Evolutionary conservation across 2,113 vertebrate genomes (phyloP), one percentile per base, ranked within the genome.

Genomic region (Butorides virescens): DNA sequence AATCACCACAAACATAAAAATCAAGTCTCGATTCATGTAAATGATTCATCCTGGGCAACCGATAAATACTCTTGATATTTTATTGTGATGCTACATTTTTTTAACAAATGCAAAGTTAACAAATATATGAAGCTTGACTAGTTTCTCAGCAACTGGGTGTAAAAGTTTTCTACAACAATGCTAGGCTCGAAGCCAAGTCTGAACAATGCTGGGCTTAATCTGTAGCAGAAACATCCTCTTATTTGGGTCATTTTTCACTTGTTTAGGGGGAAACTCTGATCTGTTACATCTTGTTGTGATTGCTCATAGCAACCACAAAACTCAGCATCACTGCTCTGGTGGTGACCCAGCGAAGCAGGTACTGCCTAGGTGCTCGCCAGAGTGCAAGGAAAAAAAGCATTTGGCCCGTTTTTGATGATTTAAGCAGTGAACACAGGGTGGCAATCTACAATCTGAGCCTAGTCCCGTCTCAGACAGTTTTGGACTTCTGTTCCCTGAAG

Each of bases 191-290:
- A 92, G 86, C 78, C 93, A 97, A 92, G 47, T 13, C 58, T 63
- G 37, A 96, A 94, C 82, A 94, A 94, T 77, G 42, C 67, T 61
- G 29, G 65, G 73, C 72, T 91, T 96, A 86, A 75, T 72, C 46
- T 84, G 73, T 42, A 81, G 52, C 80, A 93, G 86, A 78, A 91
- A 68, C 46, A 59, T 67, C 52, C 82, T 93, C 74, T 80, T 52
- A 78, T 52, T 94, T 87, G 44, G 27, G 39, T 82, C 10, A 56
- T 67, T 94, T 88, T 81, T 68, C 44, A 65, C 16, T 81, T 59
- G 18, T 44, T 88, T 15, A 12, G 29, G 27, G 11, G 19, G 14
- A 55, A 88, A 87, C 56, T 39, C 49, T 16, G 68, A 74, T 62
- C 15, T 36, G 47, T 52, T 81, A 22, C 14, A 19, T 30, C 70